These are phyloP conservation scores for Pterocles orientalis DNA, from an alignment of 2,113 vertebrate species.

Conservation along the genomic window DNA sequence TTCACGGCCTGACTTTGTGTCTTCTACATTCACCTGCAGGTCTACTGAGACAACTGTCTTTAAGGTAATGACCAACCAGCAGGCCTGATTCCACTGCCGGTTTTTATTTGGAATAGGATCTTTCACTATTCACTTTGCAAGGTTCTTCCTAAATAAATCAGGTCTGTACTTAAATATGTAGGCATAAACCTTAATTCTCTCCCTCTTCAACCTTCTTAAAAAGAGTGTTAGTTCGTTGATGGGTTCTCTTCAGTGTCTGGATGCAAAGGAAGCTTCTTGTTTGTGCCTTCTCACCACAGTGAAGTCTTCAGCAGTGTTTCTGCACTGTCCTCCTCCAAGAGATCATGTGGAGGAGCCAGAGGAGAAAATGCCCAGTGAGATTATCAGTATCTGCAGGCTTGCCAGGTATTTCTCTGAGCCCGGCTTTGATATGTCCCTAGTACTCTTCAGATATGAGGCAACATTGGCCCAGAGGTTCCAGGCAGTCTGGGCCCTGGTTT, in stretches of 20 bases:
- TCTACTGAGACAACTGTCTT: background rate
- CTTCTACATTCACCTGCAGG: background rate
- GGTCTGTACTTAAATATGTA: background rate
- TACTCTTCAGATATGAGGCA: background rate
- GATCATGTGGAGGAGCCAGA: accelerated
- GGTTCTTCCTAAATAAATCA: background rate
- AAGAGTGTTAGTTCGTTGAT: background rate
- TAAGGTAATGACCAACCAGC: background rate
- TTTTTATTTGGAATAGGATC: background rate
- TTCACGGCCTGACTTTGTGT: background rate
- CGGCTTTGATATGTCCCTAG: background rate
- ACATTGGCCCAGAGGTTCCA: background rate
- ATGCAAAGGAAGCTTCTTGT: background rate
- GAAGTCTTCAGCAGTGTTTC: background rate
- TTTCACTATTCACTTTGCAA: background rate
- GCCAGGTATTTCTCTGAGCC: background rate
- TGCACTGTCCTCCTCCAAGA: background rate
- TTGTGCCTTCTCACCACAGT: accelerated
- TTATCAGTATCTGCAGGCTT: background rate
- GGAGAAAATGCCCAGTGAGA: background rate
- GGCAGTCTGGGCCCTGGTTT: background rate
- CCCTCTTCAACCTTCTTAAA: background rate
- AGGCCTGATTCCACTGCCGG: background rate
- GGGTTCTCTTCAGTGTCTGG: background rate
- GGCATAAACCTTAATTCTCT: background rate